Base-by-base conservation (phyloP, 1,140 invertebrate genomes). In the Drosophila repleta region DNA sequence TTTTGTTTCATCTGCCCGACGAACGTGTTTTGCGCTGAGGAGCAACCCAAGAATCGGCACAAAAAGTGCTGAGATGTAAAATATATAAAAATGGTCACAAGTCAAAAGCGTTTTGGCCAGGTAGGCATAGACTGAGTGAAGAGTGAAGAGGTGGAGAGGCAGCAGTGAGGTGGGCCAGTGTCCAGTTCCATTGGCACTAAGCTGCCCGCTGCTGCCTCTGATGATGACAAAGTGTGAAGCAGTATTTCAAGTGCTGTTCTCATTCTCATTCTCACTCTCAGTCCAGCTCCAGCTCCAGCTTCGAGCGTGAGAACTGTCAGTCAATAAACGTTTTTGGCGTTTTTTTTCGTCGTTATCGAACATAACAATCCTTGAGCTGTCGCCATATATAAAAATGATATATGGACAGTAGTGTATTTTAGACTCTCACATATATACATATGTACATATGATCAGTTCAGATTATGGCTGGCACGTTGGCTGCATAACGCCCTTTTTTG, bases 221-320 rank as follows among this genome's bases (percentile, higher is more conserved):
- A 85, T 88, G 78, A 87, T 85, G 82, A 85, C 82, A 85, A 85
- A 85, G 78, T 85, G 82, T 85, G 71, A 85, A 85, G 78, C 76
- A 49, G 83, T 87, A 82, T 87, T 85, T 85, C 68, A 87, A 77
- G 76, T 80, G 76, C 68, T 70, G 68, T 65, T 71, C 72, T 76
- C 64, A 53, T 43, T 29, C 43, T 48, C 21, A 11, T n/a, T n/a
- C n/a, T n/a, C n/a, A n/a, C n/a, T n/a, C n/a, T n/a, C n/a, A n/a
- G n/a, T n/a, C n/a, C n/a, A n/a, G n/a, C n/a, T n/a, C n/a, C n/a
- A 29, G 21, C 32, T 61, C 48, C 55, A 35, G n/a, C 32, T 29
- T 17, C 52, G 65, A 87, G 68, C 83, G 83, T 87, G 83, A 88
- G 83, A 88, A 87, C 72, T 83, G 83, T 88, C 83, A 87, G 83